phyloP scores from a whole-genome alignment of 1,140 invertebrate species.

The Batillaria attramentaria region DNA sequence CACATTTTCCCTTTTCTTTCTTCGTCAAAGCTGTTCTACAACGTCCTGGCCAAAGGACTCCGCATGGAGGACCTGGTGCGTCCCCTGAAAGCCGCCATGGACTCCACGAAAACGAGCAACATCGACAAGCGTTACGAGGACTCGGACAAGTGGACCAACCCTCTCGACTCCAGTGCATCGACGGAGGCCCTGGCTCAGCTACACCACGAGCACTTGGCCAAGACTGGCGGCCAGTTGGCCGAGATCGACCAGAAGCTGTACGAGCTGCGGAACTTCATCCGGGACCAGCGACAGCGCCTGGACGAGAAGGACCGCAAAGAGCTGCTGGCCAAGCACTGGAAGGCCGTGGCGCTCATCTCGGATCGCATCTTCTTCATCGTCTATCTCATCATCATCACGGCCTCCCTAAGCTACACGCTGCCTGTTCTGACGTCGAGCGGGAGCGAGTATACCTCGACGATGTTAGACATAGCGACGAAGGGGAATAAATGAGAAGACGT shows the following conservation, averaged over 20 bases:
- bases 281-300: conserved; percentile 59
- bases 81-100: conserved; percentile 49
- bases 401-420: conserved; percentile 62
- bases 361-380: conserved; percentile 71
- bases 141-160: conserved; percentile 46
- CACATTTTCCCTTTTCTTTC: background rate
- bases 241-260: conserved; percentile 65
- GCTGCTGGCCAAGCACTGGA: conserved; percentile 70
- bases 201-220: conserved; percentile 43
- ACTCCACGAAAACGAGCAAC: conserved; percentile 40
- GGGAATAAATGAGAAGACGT: background rate
- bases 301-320: conserved; percentile 67
- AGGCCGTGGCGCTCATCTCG: conserved; percentile 69
- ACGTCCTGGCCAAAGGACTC: conserved; percentile 60
- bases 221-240: conserved; percentile 43
- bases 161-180: conserved; percentile 52
- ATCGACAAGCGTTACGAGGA: conserved; percentile 42
- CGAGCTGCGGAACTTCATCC: conserved; percentile 66
- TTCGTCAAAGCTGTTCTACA: conserved; percentile 67
- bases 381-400: conserved; percentile 67
- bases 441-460: conserved; percentile 70
- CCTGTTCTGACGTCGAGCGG: conserved; percentile 88
- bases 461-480: conserved; percentile 3
- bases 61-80: conserved; percentile 64
- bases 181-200: conserved; percentile 49